phyloP scores from a whole-genome alignment of 2,113 vertebrate species.

The Prunella fulvescens region DNA sequence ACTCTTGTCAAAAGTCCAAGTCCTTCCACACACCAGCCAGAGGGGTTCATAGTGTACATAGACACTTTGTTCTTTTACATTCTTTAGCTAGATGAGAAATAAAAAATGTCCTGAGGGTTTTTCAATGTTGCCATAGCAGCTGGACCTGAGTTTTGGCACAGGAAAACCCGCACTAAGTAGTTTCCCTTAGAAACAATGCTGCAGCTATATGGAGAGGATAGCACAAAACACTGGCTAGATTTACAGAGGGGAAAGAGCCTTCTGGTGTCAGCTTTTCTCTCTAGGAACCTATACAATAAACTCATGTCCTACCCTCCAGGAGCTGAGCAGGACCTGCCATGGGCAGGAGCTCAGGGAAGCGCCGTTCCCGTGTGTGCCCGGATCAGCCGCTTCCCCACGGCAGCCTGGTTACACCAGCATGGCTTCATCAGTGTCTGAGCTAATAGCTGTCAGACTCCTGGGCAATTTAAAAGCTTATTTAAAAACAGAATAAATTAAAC shows the following conservation, averaged over 20 bases:
- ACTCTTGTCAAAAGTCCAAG: not conserved
- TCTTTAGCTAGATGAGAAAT: not conserved
- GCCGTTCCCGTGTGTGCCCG: accelerated
- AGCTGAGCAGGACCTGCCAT: not conserved
- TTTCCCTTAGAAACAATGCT: constrained; percentile 40
- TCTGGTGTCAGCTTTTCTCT: not conserved
- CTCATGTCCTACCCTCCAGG: not conserved
- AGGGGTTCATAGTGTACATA: not conserved
- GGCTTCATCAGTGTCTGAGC: not conserved
- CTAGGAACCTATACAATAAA: not conserved
- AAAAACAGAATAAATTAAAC: constrained; percentile 19
- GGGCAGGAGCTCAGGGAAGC: not conserved
- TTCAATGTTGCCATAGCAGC: constrained; percentile 30
- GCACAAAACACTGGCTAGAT: not conserved
- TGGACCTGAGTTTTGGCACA: constrained; percentile 29
- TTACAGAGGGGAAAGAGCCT: not conserved
- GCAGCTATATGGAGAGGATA: not conserved
- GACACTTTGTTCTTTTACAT: not conserved
- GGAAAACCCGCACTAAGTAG: not conserved
- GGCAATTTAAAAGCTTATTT: constrained; percentile 1
- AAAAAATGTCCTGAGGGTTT: not conserved
- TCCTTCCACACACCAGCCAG: not conserved
- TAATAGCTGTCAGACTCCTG: not conserved
- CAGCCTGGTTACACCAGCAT: not conserved
- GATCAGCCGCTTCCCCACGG: accelerated